Base-by-base conservation (phyloP, 2,888 invertebrate genomes). In the Agonopterix heracliana region DNA sequence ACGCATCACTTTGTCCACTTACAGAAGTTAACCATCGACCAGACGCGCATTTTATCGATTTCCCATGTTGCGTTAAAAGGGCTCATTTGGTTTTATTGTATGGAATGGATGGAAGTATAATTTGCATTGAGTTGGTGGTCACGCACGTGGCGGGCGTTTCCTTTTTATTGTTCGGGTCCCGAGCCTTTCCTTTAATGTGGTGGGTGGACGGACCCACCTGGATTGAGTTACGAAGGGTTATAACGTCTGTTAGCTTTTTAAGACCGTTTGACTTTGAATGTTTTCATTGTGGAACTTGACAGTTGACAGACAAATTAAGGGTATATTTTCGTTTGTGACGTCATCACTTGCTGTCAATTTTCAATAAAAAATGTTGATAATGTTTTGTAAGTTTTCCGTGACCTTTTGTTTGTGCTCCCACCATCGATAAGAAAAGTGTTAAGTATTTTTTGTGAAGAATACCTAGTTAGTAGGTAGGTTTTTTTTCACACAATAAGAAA, bases 1-100 rank as follows among this genome's bases (percentile, higher is more conserved):
- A 26, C 26, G 26, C 26, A 26, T 26, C 26, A 26, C 26, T 26
- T 26, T 7, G 26, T 26, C 26, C 3, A 26, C 26, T 26, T n/a
- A 38, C 38, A 38, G 3, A 38, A 38, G 38, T 38, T 38, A 38
- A 38, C 10, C 38, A 9, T 38, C 2, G n/a, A 38, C 38, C n/a
- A 38, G 55, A 58, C 72, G 66, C 71, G 66, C 71, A 73, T 75
- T 76, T 78, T 81, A 85, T 85, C 79, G 84, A 86, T 83, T 81
- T 78, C 71, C 74, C 76, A 69, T 83, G 81, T 85, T 76, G 82
- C 83, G 83, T 83, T 85, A 82, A 86, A 84, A 84, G 83, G 80
- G 76, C 84, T 85, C 83, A 86, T 84, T 84, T 84, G 78, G 81
- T 79, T 84, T 84, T 83, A 84, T 84, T 86, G 81, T 83, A 84